These are phyloP conservation scores for Channa maculata DNA, from an alignment of 2,113 vertebrate genomes.

Conservation along the genomic window DNA sequence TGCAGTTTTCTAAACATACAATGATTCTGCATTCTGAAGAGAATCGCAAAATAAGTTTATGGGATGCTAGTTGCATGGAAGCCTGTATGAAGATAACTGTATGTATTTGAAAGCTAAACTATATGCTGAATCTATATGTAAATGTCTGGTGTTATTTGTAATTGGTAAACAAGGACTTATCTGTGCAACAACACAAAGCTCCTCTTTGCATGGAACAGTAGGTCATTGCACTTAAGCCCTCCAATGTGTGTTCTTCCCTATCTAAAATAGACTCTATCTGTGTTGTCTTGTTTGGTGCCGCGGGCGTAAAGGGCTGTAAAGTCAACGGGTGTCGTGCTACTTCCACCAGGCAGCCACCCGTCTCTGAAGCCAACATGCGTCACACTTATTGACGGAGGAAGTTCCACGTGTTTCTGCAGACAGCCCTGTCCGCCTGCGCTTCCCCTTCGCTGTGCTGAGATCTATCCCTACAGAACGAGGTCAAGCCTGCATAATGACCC, in stretches of 20 bases:
- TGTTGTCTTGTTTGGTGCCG: slow-evolving; percentile 74
- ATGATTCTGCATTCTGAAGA: too few species aligned
- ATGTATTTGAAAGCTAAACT: too few species aligned
- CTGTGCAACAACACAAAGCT: slow-evolving; percentile 26
- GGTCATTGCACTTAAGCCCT: slow-evolving; percentile 55
- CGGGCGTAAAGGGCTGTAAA: slow-evolving; percentile 64
- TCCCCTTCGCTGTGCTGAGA: slow-evolving; percentile 65
- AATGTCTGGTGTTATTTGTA: slow-evolving; percentile 44
- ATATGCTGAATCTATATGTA: slow-evolving; percentile 15
- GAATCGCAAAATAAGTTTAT: too few species aligned
- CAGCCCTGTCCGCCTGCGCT: slow-evolving; percentile 61
- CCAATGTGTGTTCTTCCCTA: slow-evolving; percentile 27
- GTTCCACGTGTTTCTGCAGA: slow-evolving; percentile 71
- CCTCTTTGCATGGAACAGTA: slow-evolving; percentile 44
- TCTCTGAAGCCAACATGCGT: slow-evolving; percentile 67
- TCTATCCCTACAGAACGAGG: slow-evolving; percentile 82
- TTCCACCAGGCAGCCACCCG: slow-evolving; percentile 80
- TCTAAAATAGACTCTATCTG: slow-evolving; percentile 66
- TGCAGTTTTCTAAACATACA: too few species aligned
- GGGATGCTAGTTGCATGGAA: too few species aligned
- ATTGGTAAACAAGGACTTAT: slow-evolving; percentile 30
- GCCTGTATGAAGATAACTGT: too few species aligned
- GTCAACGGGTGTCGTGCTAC: slow-evolving; percentile 80
- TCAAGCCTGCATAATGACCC: slow-evolving; percentile 84
- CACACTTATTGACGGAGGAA: slow-evolving; percentile 73